Percentiles rank a stretch among this genome's conserved stretches.
These are phyloP conservation scores for Galleria mellonella DNA, from an alignment of 1,140 invertebrate genomes.

Conservation along the genomic window DNA sequence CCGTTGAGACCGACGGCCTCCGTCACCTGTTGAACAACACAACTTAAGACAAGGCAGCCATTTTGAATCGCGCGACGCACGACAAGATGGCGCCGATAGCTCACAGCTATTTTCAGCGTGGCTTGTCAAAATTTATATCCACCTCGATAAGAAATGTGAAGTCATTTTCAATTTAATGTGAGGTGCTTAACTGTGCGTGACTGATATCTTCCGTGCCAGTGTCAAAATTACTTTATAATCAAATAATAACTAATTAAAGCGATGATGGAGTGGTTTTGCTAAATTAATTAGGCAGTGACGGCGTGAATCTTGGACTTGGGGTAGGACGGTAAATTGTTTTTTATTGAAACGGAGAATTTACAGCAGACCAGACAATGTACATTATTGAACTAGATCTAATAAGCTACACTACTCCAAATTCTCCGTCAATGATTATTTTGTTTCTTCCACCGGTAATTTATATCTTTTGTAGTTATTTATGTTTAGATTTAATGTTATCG, in stretches of 20 bases:
- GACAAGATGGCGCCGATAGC: slow-evolving; percentile 29
- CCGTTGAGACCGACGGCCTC: slow-evolving; percentile 75
- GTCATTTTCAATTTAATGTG: slow-evolving; percentile 2
- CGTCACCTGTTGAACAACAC: slow-evolving; percentile 75
- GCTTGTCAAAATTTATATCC: not conserved
- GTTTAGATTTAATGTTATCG: slow-evolving; percentile 19
- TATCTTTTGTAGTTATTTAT: not conserved
- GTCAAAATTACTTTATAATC: slow-evolving; percentile 18
- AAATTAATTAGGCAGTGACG: slow-evolving; percentile 52
- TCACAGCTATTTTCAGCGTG: not conserved
- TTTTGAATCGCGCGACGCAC: slow-evolving; percentile 28
- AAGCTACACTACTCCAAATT: slow-evolving; percentile 30
- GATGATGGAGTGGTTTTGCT: slow-evolving; percentile 46
- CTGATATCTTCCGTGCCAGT: slow-evolving; percentile 24
- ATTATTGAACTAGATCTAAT: slow-evolving; percentile 13
- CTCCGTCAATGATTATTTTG: slow-evolving; percentile 14
- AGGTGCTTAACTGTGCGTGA: slow-evolving; percentile 30
- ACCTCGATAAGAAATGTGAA: not conserved
- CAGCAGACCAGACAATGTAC: slow-evolving; percentile 6
- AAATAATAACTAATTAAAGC: slow-evolving; percentile 41
- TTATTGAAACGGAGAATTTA: slow-evolving; percentile 18
- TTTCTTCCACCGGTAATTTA: slow-evolving; percentile 12
- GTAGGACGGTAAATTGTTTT: slow-evolving; percentile 8
- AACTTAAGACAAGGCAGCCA: slow-evolving; percentile 57
- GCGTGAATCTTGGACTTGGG: slow-evolving; percentile 35